Conservation (phyloP, 2,888 invertebrate genomes). For the Phorcus lineatus region DNA sequence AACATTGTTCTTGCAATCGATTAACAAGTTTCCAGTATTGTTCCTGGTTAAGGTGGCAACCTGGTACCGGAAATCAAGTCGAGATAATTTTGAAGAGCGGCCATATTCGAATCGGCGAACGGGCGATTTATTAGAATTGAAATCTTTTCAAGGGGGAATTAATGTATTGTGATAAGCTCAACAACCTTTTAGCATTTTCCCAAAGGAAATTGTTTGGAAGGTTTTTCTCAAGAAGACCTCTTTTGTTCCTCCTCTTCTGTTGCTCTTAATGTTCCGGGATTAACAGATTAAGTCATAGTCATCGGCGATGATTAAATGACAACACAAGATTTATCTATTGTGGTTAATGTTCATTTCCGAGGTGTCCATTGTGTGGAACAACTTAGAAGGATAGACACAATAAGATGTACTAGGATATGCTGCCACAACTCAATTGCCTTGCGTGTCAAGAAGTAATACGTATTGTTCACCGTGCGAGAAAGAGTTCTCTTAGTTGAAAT, state of each 20-base stretch:
- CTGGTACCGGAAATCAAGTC: background rate
- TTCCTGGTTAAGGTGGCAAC: background rate
- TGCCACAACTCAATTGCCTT: too few relatives aligned
- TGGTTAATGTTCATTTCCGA: slow-evolving; percentile 6
- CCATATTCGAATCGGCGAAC: background rate
- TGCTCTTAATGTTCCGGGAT: background rate
- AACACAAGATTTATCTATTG: background rate
- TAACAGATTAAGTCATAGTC: background rate
- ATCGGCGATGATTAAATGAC: slow-evolving; percentile 7
- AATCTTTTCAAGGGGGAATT: slow-evolving; percentile 9
- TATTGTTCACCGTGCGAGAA: too few relatives aligned
- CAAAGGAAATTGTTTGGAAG: slow-evolving; percentile 1
- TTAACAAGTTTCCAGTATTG: background rate
- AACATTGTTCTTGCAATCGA: slow-evolving; percentile 4
- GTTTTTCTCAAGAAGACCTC: background rate
- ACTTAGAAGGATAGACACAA: too few relatives aligned
- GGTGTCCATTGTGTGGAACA: background rate
- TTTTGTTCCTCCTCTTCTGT: background rate
- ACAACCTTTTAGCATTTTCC: slow-evolving; percentile 8
- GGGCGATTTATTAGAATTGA: slow-evolving; percentile 20
- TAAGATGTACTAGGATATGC: too few relatives aligned
- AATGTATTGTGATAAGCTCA: slow-evolving; percentile 6
- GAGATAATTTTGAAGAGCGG: slow-evolving; percentile 17
- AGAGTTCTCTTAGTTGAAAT: too few relatives aligned
- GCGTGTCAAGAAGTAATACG: too few relatives aligned